Percentiles rank a stretch among this genome's conserved stretches.
Conservation (phyloP, 2,797 vertebrate species). For the Catostomus latipinnis region DNA sequence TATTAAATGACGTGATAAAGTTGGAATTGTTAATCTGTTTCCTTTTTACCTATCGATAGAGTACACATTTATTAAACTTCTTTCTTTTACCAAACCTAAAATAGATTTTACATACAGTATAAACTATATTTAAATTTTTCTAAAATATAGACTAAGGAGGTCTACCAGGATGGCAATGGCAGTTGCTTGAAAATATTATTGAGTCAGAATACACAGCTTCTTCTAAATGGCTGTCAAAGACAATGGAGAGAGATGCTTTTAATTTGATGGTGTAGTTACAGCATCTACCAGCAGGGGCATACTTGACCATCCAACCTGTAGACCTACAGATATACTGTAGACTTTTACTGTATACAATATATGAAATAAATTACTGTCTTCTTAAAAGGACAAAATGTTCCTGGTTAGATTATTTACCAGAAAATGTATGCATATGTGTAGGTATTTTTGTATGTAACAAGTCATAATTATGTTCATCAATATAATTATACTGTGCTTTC, state of each 20-base stretch:
- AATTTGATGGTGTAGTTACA: too few species aligned
- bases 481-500: constrained; percentile 11
- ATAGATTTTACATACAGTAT: too few species aligned
- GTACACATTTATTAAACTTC: neutral
- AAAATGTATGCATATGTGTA: constrained; percentile 37
- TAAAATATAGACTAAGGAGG: too few species aligned
- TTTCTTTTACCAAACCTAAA: neutral
- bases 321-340: too few species aligned
- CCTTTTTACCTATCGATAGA: neutral
- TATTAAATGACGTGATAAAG: constrained; percentile 16
- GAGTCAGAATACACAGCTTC: too few species aligned
- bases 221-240: too few species aligned
- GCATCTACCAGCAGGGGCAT: too few species aligned
- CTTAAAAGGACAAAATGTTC: constrained; percentile 20
- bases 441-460: constrained; percentile 50
- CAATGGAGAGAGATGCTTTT: too few species aligned
- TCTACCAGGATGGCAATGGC: too few species aligned
- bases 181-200: too few species aligned
- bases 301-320: too few species aligned
- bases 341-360: neutral
- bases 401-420: constrained; percentile 38
- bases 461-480: constrained; percentile 54
- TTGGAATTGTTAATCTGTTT: neutral
- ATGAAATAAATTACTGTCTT: neutral
- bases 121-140: too few species aligned